Percentiles rank a stretch among this genome's conserved stretches.
Conservation (phyloP, 2,888 invertebrate genomes). For the Bursaphelenchus okinawaensis region DNA sequence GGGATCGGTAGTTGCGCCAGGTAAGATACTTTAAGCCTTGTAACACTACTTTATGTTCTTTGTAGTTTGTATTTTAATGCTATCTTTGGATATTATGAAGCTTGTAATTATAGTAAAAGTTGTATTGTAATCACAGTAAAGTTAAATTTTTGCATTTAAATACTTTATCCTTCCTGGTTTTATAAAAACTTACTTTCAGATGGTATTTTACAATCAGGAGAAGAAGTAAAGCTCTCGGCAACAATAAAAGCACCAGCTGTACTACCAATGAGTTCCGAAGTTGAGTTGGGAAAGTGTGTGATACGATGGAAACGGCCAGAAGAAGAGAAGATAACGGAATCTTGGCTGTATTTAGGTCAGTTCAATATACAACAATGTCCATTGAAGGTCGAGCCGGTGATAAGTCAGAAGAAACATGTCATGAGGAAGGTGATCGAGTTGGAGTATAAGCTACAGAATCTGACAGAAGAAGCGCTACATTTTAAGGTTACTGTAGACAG, state of each 20-base stretch:
- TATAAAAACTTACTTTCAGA: background rate
- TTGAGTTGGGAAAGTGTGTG: background rate
- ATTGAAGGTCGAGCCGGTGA: background rate
- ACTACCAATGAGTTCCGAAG: background rate
- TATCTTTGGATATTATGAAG: too few relatives aligned
- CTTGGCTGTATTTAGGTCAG: background rate
- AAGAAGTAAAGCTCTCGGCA: background rate
- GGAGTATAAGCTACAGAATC: slow-evolving; percentile 1
- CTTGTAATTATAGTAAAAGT: too few relatives aligned
- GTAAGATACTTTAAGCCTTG: too few relatives aligned
- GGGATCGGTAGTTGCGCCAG: too few relatives aligned
- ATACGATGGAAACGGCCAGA: slow-evolving; percentile 1
- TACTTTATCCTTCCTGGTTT: background rate
- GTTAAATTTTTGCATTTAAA: too few relatives aligned
- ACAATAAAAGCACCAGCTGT: background rate
- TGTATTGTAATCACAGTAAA: too few relatives aligned
- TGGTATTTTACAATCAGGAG: background rate
- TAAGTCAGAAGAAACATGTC: background rate
- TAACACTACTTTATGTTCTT: too few relatives aligned
- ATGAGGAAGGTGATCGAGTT: slow-evolving; percentile 1
- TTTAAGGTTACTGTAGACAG: slow-evolving; percentile 9
- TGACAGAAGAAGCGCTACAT: background rate
- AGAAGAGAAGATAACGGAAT: background rate
- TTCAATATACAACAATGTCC: background rate
- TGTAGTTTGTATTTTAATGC: too few relatives aligned